Percentiles rank a stretch among this genome's conserved stretches.
Evolutionary conservation across 2,113 vertebrate genomes (phyloP).

Genomic region (Lota lota): DNA sequence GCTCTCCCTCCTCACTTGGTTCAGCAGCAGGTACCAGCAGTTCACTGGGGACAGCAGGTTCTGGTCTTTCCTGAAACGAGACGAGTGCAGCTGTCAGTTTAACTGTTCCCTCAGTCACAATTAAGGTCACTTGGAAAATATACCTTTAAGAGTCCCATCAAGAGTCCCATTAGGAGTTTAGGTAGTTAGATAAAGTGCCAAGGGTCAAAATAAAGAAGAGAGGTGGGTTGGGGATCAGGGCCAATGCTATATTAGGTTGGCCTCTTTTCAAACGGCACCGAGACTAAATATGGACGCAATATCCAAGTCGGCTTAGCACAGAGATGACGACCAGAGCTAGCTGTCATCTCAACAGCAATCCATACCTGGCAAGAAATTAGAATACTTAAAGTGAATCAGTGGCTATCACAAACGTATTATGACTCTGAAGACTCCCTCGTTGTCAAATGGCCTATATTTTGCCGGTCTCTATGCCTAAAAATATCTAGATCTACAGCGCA

Average conservation of each 20-base stretch:
- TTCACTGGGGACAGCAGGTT: slow-evolving; percentile 96
- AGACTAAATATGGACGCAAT: too few relatives aligned
- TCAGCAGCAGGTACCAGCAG: slow-evolving; percentile 98
- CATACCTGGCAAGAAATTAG: neutral
- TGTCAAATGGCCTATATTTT: slow-evolving; percentile 48
- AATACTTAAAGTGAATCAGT: neutral
- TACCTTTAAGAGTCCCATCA: too few relatives aligned
- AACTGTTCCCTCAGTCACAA: too few relatives aligned
- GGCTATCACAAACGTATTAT: slow-evolving; percentile 17
- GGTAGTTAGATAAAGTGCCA: too few relatives aligned
- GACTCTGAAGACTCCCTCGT: slow-evolving; percentile 46
- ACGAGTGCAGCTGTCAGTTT: neutral
- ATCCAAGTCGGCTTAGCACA: too few relatives aligned
- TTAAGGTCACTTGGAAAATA: too few relatives aligned
- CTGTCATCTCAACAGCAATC: neutral
- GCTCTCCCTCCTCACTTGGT: slow-evolving; percentile 96
- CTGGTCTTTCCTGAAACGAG: slow-evolving; percentile 87
- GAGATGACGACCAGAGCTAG: too few relatives aligned
- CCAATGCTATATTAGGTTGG: too few relatives aligned
- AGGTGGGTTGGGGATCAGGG: too few relatives aligned
- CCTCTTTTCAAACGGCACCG: too few relatives aligned
- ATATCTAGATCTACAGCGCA: slow-evolving; percentile 28
- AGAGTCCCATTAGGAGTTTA: too few relatives aligned
- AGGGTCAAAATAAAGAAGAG: too few relatives aligned
- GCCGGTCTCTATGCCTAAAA: slow-evolving; percentile 23